phyloP scores from a whole-genome alignment of 2,888 invertebrate genomes.

The Helicoverpa assulta region DNA sequence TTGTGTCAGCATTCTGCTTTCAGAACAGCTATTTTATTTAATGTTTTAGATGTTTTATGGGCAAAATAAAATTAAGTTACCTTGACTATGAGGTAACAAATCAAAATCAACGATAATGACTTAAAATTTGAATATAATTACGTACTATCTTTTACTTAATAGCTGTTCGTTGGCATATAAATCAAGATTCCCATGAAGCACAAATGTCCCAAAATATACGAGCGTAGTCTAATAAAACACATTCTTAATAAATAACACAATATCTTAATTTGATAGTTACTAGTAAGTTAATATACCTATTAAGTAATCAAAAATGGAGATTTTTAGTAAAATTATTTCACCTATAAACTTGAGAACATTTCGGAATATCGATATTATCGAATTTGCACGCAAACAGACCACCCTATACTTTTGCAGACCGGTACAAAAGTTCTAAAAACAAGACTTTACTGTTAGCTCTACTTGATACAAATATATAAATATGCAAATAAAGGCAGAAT shows the following conservation, averaged over 20 bases:
- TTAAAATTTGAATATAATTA: conserved; percentile 47
- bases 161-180: conserved; percentile 34
- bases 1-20: no score
- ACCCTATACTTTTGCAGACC: conserved; percentile 54
- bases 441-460: conserved; percentile 61
- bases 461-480: conserved; percentile 52
- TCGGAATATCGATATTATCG: conserved; percentile 18
- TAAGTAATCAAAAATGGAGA: no score
- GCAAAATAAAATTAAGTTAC: conserved; percentile 16
- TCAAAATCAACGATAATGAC: conserved; percentile 43
- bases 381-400: conserved; percentile 58
- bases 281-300: no score
- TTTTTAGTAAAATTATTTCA: no score
- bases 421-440: conserved; percentile 50
- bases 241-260: conserved; percentile 40
- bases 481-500: conserved; percentile 50
- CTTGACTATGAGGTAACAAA: conserved; percentile 12
- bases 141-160: conserved; percentile 11
- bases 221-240: conserved; percentile 22
- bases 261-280: no score
- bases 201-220: conserved; percentile 23
- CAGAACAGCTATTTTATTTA: neutral
- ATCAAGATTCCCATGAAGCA: conserved; percentile 3
- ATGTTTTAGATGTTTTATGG: conserved; percentile 2
- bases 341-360: no score